Conservation (phyloP, 2,797 vertebrate species). For the Oryzias sinensis region DNA sequence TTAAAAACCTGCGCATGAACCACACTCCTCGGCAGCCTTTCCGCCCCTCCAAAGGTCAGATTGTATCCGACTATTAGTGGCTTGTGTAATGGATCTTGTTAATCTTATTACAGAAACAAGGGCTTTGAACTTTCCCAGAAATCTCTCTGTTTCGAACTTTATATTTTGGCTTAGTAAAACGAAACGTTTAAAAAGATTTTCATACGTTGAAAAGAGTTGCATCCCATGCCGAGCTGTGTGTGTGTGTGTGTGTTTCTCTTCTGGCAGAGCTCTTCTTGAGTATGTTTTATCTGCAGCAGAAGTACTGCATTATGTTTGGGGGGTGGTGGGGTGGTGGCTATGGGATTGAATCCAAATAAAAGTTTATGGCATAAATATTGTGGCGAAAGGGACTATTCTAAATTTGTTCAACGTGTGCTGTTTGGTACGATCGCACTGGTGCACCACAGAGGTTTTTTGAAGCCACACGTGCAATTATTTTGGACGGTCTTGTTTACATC, state of each 20-base stretch:
- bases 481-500: slow-evolving; percentile 61
- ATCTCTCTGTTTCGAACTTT: slow-evolving; percentile 50
- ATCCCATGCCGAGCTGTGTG: slow-evolving; percentile 37
- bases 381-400: slow-evolving; percentile 55
- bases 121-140: slow-evolving; percentile 37
- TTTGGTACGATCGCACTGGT: slow-evolving; percentile 60
- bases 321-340: slow-evolving; percentile 27
- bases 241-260: slow-evolving; percentile 34
- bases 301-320: slow-evolving; percentile 65
- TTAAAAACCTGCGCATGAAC: slow-evolving; percentile 74
- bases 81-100: slow-evolving; percentile 65
- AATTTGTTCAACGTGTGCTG: slow-evolving; percentile 75
- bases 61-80: slow-evolving; percentile 70
- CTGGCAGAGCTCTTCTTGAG: slow-evolving; percentile 14
- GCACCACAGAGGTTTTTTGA: slow-evolving; percentile 60
- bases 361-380: slow-evolving; percentile 65
- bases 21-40: slow-evolving; percentile 58
- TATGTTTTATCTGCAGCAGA: slow-evolving; percentile 57
- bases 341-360: slow-evolving; percentile 71
- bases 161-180: slow-evolving; percentile 63
- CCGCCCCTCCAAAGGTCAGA: slow-evolving; percentile 68
- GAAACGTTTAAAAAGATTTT: slow-evolving; percentile 54
- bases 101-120: slow-evolving; percentile 65
- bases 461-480: slow-evolving; percentile 66
- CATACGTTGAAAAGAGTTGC: slow-evolving; percentile 42